Evolutionary conservation across 2,113 vertebrate species (phyloP).

Genomic region (Setophaga coronata): DNA sequence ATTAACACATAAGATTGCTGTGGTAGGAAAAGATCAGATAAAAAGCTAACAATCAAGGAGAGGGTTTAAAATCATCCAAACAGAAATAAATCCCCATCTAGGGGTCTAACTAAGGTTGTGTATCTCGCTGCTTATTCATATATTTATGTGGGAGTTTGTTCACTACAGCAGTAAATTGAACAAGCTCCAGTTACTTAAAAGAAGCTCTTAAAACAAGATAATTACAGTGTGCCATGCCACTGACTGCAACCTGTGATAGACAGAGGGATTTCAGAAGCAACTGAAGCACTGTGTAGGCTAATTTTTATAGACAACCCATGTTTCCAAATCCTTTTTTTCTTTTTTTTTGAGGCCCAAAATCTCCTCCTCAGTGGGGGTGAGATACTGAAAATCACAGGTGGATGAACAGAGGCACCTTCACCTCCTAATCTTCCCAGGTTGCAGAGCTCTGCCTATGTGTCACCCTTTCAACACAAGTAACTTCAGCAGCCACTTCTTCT

Average conservation of each 20-base stretch:
- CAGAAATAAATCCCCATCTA: not conserved
- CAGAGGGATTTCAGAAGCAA: not conserved
- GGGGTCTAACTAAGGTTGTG: not conserved
- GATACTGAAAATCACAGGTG: not conserved
- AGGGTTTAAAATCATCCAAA: slow-evolving; percentile 7
- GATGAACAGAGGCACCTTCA: not conserved
- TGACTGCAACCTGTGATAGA: not conserved
- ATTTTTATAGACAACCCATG: not conserved
- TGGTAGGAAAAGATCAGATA: not conserved
- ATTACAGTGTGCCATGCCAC: not conserved
- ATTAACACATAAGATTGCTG: not conserved
- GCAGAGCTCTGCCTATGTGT: not conserved
- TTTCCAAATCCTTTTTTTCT: not conserved
- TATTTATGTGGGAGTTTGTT: not conserved
- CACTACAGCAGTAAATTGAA: not conserved
- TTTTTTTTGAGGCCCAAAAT: not conserved
- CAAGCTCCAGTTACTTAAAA: not conserved
- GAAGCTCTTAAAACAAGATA: not conserved
- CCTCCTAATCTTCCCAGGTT: not conserved
- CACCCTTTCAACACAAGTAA: not conserved
- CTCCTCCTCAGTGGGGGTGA: not conserved
- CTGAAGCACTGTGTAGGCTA: not conserved
- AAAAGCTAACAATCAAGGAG: not conserved
- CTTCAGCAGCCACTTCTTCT: not conserved
- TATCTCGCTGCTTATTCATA: not conserved